Evolutionary conservation across 2,888 invertebrate genomes (phyloP), one percentile per base, ranked within the genome.

Genomic region (Chydorus sphaericus): DNA sequence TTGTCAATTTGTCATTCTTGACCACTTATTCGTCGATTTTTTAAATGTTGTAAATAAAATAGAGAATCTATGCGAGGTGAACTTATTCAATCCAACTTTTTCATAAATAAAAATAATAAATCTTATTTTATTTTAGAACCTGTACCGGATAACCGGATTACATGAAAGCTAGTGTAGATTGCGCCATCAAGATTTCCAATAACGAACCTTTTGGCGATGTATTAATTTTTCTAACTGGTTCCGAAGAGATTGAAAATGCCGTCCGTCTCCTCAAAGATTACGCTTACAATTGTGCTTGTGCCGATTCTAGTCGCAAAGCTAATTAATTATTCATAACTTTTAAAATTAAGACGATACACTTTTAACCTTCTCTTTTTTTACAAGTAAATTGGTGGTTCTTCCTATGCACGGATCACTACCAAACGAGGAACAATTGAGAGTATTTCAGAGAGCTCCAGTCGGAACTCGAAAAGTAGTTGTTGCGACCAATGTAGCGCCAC

Each of bases 401-500:
- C 86, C 94, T 0, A 83, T 97, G 83, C 93, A 97, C 68, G 94
- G 93, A 3, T 85, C 89, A 31, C 71, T 97, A 57, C 84, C 92
- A 0, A 81, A 86, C 38, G 74, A 79, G 20, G 89, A 89, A 64
- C 92, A 96, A 71, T 73, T 93, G 66, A 83, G 83, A 66, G 92
- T 87, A 1, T 93, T 94, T 67, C 69, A 72, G 59, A 81, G 83
- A 63, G 73, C 73, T 10, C 81, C 85, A 3, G 66, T 77, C 59
- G 82, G 82, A 31, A 78, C 81, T 0, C 74, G 97, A 29, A 97
- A 96, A 72, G 81, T 96, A 23, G 81, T 98, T 0, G 74, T 97
- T 4, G 87, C 96, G 0, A 97, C 96, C 0, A 97, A 97, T 67
- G 87, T 98, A 54, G 96, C 97, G n/a, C n/a, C n/a, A 80, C 76